phyloP scores from a whole-genome alignment of 2,888 invertebrate species.

The Mythimna ferrago region DNA sequence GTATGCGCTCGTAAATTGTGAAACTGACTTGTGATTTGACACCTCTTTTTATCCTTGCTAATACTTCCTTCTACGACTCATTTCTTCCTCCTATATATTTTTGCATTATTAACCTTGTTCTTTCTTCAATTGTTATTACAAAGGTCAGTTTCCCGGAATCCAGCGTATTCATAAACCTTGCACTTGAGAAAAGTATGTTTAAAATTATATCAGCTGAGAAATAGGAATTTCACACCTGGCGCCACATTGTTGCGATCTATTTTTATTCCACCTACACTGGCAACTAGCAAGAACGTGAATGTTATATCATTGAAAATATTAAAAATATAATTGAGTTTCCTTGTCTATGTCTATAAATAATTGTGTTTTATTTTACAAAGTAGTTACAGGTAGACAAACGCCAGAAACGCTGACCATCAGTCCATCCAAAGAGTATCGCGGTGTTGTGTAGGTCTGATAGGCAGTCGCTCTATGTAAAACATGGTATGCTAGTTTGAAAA shows the following conservation, averaged over 20 bases:
- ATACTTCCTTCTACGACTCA: not conserved
- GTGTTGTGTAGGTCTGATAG: too few relatives aligned
- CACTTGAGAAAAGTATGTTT: slow-evolving; percentile 40
- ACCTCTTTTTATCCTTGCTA: too few relatives aligned
- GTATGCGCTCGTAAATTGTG: too few relatives aligned
- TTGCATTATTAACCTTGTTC: slow-evolving; percentile 27
- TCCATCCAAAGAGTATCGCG: too few relatives aligned
- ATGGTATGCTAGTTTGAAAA: too few relatives aligned
- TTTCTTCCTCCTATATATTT: not conserved
- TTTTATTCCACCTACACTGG: not conserved
- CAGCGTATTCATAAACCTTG: slow-evolving; percentile 31
- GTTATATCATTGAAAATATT: slow-evolving; percentile 33
- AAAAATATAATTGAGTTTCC: slow-evolving; percentile 7
- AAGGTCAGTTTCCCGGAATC: slow-evolving; percentile 37
- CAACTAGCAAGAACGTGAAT: slow-evolving; percentile 14
- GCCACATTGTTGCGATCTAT: slow-evolving; percentile 30
- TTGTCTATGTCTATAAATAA: not conserved
- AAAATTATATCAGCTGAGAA: not conserved
- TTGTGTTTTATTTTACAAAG: not conserved
- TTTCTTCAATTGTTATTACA: slow-evolving; percentile 22
- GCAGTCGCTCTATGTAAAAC: too few relatives aligned
- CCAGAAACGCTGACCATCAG: too few relatives aligned
- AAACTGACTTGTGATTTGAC: too few relatives aligned
- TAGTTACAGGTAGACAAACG: too few relatives aligned
- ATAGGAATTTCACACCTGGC: slow-evolving; percentile 42